These are phyloP conservation scores for Sinhomidia bicolor DNA, from an alignment of 2,888 invertebrate genomes.

Conservation along the genomic window DNA sequence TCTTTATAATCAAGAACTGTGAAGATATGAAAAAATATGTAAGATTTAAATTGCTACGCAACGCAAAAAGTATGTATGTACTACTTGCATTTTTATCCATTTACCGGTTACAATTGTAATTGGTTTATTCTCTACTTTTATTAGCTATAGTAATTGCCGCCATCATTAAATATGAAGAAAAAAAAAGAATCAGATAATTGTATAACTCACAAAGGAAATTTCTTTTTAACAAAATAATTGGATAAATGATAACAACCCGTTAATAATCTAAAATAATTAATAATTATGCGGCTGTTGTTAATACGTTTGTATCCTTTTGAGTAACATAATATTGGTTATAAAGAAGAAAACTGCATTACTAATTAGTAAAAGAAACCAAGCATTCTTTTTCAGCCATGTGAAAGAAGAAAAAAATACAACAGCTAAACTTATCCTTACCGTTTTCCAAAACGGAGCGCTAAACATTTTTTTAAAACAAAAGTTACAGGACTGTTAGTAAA, in stretches of 20 bases:
- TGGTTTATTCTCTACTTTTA: slow-evolving; percentile 29
- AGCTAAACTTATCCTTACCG: no score
- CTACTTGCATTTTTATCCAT: slow-evolving; percentile 21
- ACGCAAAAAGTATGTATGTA: neutral
- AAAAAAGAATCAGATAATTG: slow-evolving; percentile 19
- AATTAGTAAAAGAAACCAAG: neutral
- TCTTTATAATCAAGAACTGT: slow-evolving; percentile 24
- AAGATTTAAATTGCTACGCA: slow-evolving; percentile 30
- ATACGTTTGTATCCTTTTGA: neutral
- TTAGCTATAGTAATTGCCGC: neutral
- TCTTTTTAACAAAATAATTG: neutral
- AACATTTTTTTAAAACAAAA: neutral
- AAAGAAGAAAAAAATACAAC: slow-evolving; percentile 33
- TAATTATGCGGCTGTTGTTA: neutral
- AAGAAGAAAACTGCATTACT: neutral
- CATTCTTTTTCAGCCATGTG: no score
- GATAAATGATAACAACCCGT: neutral
- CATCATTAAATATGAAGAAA: neutral
- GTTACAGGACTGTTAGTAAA: neutral
- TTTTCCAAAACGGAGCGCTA: no score
- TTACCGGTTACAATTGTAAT: slow-evolving; percentile 24
- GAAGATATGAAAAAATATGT: slow-evolving; percentile 13
- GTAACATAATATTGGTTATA: neutral
- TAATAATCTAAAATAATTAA: neutral
- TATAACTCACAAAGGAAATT: neutral